Evolutionary conservation across 53 echinoderm and acorn worm species (phyloP).

Genomic region (Antedon mediterranea): DNA sequence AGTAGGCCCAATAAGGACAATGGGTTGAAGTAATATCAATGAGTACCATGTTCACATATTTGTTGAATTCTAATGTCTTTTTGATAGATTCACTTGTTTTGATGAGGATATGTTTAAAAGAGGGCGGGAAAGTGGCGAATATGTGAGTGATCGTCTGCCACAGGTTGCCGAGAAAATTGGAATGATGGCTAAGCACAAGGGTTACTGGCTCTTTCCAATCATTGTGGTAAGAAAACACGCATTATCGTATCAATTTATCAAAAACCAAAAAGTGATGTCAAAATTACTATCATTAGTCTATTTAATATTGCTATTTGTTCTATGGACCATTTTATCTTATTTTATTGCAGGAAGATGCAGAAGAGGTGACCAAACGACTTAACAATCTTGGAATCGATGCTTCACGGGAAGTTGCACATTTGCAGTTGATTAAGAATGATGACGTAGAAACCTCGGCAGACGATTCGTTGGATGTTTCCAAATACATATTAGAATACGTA

Average conservation of each 20-base stretch:
- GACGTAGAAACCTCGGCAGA: not conserved
- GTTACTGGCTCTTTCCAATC: conserved; percentile 86
- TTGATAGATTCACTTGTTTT: conserved; percentile 44
- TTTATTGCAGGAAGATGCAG: conserved; percentile 52
- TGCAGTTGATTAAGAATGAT: conserved; percentile 10
- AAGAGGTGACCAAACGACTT: conserved; percentile 42
- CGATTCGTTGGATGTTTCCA: not conserved
- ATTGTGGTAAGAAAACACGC: conserved; percentile 46
- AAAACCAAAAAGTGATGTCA: too few species aligned
- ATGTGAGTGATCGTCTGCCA: conserved; percentile 60
- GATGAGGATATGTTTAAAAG: conserved; percentile 23
- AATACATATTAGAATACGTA: conserved; percentile 53
- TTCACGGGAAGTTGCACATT: conserved; percentile 35
- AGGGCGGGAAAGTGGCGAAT: conserved; percentile 36
- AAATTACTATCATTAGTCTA: not conserved
- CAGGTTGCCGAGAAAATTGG: conserved; percentile 49
- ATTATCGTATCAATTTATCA: too few species aligned
- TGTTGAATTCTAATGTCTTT: too few species aligned
- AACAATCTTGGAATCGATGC: conserved; percentile 67
- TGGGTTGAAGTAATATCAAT: too few species aligned
- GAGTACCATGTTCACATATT: too few species aligned
- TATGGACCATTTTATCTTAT: too few species aligned
- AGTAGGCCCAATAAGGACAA: too few species aligned
- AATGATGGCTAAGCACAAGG: conserved; percentile 18
- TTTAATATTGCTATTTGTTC: too few species aligned